Percentiles rank a stretch among this genome's conserved stretches.
Evolutionary conservation across 2,888 invertebrate genomes (phyloP).

Genomic region (Pandemis cinnamomeana): DNA sequence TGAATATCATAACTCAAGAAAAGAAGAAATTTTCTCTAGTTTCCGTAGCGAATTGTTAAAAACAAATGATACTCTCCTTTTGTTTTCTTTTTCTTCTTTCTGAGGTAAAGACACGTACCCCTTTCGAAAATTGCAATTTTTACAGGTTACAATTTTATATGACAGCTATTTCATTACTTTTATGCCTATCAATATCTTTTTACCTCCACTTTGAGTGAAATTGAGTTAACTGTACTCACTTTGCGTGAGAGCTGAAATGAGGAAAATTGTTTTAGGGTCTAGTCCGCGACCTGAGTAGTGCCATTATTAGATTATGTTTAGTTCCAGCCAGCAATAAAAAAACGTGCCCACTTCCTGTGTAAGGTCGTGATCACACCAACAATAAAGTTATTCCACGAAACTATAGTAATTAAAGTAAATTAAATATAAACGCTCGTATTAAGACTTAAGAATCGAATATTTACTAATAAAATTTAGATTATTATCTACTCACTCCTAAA

Average conservation of each 20-base stretch:
- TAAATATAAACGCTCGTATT: too few species aligned
- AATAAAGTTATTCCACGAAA: background rate
- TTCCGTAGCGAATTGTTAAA: too few species aligned
- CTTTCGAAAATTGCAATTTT: too few species aligned
- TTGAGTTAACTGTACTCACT: slow-evolving; percentile 9
- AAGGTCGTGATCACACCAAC: background rate
- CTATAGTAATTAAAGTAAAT: too few species aligned
- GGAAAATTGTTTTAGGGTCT: slow-evolving; percentile 1
- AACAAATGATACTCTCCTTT: too few species aligned
- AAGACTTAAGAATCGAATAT: too few species aligned
- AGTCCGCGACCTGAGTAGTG: background rate
- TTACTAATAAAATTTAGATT: too few species aligned
- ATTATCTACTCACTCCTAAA: too few species aligned
- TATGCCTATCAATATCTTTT: slow-evolving; percentile 9
- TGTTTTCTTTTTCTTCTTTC: too few species aligned
- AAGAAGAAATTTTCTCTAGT: background rate
- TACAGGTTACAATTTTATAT: too few species aligned
- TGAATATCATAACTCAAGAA: background rate
- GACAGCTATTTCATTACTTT: background rate
- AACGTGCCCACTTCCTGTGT: background rate
- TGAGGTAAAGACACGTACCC: too few species aligned
- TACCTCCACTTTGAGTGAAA: background rate
- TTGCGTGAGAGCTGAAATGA: slow-evolving; percentile 2
- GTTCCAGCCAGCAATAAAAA: background rate
- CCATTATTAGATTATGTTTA: slow-evolving; percentile 3